Conservation (phyloP, 2,797 vertebrate genomes). For the Crax fasciolata region DNA sequence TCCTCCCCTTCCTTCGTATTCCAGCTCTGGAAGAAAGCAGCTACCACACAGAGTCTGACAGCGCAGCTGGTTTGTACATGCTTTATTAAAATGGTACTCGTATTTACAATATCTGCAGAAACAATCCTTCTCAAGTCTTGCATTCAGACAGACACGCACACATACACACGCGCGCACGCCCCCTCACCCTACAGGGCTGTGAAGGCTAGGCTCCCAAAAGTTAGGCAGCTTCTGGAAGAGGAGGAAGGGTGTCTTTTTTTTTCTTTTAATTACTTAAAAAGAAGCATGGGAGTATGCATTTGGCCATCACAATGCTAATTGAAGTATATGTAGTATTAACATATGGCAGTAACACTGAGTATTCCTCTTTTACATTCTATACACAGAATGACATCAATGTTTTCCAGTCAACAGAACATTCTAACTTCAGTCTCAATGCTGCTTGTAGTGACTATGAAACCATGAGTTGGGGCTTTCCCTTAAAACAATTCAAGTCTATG, state of each 20-base stretch:
- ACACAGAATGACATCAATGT: conserved; percentile 88
- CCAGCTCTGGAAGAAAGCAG: conserved; percentile 75
- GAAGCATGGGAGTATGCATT: conserved; percentile 84
- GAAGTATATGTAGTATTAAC: conserved; percentile 90
- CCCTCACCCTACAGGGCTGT: conserved; percentile 70
- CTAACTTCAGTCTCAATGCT: conserved; percentile 86
- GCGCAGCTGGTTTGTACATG: conserved; percentile 94
- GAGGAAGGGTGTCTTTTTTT: conserved; percentile 70
- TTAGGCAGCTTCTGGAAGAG: conserved; percentile 80
- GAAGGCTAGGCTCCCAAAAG: conserved; percentile 76
- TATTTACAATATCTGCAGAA: conserved; percentile 96
- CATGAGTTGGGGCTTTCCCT: conserved; percentile 80
- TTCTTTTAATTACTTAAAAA: conserved; percentile 78
- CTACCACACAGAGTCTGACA: conserved; percentile 89
- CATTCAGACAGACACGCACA: conserved; percentile 83
- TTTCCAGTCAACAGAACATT: conserved; percentile 85
- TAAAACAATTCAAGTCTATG: conserved; percentile 90
- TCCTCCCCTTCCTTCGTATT: conserved; percentile 4
- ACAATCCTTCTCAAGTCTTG: conserved; percentile 80
- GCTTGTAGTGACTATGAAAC: conserved; percentile 83
- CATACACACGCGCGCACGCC: conserved; percentile 75
- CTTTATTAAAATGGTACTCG: conserved; percentile 96
- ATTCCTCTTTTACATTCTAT: conserved; percentile 90
- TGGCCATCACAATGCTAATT: conserved; percentile 92
- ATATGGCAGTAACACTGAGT: conserved; percentile 99